Evolutionary conservation across 2,888 invertebrate genomes (phyloP).

Genomic region (Hypomecis atomaria): DNA sequence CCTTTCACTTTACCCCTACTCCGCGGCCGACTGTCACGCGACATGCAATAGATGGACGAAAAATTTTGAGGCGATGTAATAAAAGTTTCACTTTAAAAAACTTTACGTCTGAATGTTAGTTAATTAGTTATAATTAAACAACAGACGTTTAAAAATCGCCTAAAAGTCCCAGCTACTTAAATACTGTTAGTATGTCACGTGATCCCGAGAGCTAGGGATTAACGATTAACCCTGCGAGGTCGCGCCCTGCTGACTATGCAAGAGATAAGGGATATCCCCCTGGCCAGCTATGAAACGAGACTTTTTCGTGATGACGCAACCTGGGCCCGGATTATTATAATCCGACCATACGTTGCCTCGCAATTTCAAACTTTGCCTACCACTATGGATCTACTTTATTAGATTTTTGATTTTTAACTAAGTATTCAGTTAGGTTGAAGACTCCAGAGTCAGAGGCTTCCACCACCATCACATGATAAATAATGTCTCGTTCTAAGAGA

Average conservation of each 20-base stretch:
- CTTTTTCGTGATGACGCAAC: constrained; percentile 18
- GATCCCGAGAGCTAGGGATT: constrained; percentile 10
- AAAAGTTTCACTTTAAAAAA: too few species aligned
- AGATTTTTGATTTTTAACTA: too few species aligned
- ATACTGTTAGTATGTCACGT: constrained; percentile 12
- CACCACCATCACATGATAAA: too few species aligned
- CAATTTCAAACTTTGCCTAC: constrained; percentile 7
- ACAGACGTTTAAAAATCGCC: not conserved
- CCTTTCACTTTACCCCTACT: too few species aligned
- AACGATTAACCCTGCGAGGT: constrained; percentile 2
- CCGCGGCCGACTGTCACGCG: too few species aligned
- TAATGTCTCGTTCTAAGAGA: too few species aligned
- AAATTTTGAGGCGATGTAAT: too few species aligned
- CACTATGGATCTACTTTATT: not conserved
- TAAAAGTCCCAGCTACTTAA: not conserved
- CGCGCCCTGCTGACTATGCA: constrained; percentile 15
- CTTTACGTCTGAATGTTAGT: too few species aligned
- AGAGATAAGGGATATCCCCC: constrained; percentile 17
- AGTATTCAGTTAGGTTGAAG: too few species aligned
- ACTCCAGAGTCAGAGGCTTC: too few species aligned
- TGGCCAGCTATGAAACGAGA: constrained; percentile 17
- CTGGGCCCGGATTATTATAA: constrained; percentile 11
- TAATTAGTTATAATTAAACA: constrained; percentile 13
- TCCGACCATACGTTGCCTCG: constrained; percentile 10
- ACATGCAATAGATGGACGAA: too few species aligned